A percentile compares a stretch with the other conserved stretches of the same genome.
Conservation (phyloP, 2,113 vertebrate genomes). For the Urocitellus parryii region DNA sequence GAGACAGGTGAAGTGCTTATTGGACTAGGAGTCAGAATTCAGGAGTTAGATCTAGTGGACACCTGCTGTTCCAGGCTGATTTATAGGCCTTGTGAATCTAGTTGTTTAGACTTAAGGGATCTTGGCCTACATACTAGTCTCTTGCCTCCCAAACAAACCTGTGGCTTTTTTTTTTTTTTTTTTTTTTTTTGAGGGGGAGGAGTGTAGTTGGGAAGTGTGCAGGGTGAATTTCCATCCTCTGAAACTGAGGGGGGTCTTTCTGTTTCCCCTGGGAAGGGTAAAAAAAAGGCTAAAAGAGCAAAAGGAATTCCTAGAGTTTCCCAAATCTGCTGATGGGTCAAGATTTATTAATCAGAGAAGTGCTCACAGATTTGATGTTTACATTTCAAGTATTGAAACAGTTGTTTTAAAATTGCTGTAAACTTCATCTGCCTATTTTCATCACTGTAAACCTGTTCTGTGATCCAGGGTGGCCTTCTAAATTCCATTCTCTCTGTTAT, state of each 20-base stretch:
- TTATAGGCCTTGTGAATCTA: not conserved
- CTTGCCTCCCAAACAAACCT: not conserved
- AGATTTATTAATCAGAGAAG: conserved; percentile 32
- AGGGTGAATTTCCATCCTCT: not conserved
- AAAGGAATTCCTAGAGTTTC: not conserved
- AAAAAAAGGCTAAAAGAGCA: not conserved
- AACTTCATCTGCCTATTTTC: not conserved
- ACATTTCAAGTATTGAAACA: not conserved
- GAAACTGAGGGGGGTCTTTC: not conserved
- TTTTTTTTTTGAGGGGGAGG: not conserved
- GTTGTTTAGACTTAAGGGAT: conserved; percentile 21
- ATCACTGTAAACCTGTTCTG: not conserved
- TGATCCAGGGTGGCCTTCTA: not conserved
- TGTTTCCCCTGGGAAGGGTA: not conserved
- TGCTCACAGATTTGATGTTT: not conserved
- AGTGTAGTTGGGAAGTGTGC: not conserved
- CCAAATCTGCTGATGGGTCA: not conserved
- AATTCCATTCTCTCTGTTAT: not conserved
- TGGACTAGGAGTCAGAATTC: not conserved
- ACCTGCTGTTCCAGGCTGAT: not conserved
- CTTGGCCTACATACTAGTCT: conserved; percentile 10
- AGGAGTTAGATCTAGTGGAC: not conserved
- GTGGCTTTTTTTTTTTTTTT: not conserved
- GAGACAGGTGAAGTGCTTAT: not conserved
- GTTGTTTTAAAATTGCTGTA: not conserved